phyloP scores from a whole-genome alignment of 1,140 invertebrate species.

The Solenopsis invicta region DNA sequence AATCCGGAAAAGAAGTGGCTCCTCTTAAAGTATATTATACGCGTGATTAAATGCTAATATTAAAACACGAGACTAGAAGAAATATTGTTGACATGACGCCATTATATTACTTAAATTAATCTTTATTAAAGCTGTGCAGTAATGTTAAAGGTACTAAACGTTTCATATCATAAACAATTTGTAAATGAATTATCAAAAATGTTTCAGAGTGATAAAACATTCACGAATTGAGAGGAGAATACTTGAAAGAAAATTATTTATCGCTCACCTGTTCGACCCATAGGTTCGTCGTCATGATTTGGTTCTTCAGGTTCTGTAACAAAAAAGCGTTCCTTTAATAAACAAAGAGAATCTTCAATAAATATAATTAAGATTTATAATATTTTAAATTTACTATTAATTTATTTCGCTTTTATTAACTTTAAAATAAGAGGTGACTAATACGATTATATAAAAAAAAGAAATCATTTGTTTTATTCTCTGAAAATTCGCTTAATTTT shows the following conservation, averaged over 20 bases:
- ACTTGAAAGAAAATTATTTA: constrained; percentile 63
- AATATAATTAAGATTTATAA: background rate
- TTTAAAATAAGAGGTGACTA: too few species aligned
- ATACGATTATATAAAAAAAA: background rate
- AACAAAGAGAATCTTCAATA: background rate
- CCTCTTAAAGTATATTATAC: background rate
- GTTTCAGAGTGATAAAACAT: background rate
- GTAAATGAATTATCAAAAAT: background rate
- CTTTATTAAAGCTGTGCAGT: background rate
- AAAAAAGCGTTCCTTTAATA: constrained; percentile 75
- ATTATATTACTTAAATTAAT: background rate
- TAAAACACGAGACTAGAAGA: too few species aligned
- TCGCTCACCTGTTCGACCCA: constrained; percentile 95
- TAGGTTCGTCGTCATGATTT: constrained; percentile 97
- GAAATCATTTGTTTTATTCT: background rate
- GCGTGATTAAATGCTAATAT: background rate
- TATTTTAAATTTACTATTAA: background rate
- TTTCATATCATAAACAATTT: constrained; percentile 5
- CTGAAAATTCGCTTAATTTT: background rate
- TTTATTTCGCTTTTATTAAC: background rate
- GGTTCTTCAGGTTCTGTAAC: constrained; percentile 95
- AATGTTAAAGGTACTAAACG: background rate
- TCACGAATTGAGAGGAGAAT: background rate
- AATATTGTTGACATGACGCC: background rate
- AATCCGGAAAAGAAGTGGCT: background rate